A percentile compares a stretch with the other conserved stretches of the same genome.
These are phyloP conservation scores for Poeciliopsis infans DNA, from an alignment of 2,797 vertebrate genomes.

Conservation along the genomic window DNA sequence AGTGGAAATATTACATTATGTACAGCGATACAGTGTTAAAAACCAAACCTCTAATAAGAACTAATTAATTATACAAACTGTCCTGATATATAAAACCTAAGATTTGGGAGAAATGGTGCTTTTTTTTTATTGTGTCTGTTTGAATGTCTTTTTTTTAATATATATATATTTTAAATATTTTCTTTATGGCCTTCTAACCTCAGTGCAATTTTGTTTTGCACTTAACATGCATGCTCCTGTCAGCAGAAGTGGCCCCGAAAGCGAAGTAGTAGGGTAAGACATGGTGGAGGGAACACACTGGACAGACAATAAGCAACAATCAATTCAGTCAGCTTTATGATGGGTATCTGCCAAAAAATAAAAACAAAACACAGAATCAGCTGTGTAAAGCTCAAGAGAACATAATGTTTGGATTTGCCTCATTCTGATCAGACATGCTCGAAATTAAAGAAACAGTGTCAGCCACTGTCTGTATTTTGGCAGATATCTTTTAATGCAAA, in stretches of 20 bases:
- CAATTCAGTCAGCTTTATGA: background rate
- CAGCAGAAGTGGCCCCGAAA: constrained; percentile 85
- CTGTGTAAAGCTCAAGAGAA: background rate
- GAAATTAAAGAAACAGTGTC: background rate
- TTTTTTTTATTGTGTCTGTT: background rate
- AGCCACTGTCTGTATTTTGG: background rate
- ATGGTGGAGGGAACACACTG: constrained; percentile 34
- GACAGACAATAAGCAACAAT: constrained; percentile 1
- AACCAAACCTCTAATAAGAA: background rate
- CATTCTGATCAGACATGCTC: background rate
- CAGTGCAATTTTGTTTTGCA: constrained; percentile 64
- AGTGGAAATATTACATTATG: background rate
- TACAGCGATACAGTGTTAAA: background rate
- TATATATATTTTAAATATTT: background rate
- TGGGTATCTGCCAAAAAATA: constrained; percentile 15
- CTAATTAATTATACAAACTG: background rate
- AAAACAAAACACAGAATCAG: background rate
- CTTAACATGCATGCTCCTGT: constrained; percentile 60
- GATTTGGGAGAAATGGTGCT: background rate
- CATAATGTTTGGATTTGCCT: background rate
- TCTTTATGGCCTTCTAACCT: constrained; percentile 58
- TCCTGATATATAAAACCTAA: background rate
- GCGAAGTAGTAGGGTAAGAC: constrained; percentile 78
- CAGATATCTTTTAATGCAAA: constrained; percentile 15
- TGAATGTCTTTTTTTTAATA: constrained; percentile 11